Evolutionary conservation across 2,797 vertebrate genomes (phyloP), one percentile per base, ranked within the genome.

Genomic region (Gobionotothen gibberifrons): DNA sequence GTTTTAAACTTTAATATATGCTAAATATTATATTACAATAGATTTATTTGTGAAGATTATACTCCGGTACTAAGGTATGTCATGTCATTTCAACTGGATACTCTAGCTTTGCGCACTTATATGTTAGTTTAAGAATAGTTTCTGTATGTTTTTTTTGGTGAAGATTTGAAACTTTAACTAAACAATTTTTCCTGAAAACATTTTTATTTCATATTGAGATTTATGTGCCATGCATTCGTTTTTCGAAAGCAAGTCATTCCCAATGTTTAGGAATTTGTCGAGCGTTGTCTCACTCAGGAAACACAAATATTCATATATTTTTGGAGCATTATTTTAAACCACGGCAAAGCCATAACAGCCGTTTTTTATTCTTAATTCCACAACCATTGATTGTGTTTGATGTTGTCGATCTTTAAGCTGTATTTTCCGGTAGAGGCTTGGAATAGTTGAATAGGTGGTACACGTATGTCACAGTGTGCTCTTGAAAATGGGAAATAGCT

Each of bases 401-500:
- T 7, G 0, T 40, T 42, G n/a, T n/a, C n/a, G 29, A 22, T 26
- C 19, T 69, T 44, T 51, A 17, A 32, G 26, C 29, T 53, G 17
- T 74, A 1, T 72, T 66, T 79, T 65, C n/a, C 52, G 7, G 4
- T 21, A 16, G 29, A 46, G 36, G 47, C 77, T 16, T 52, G 26
- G 17, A 68, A 74, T 54, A 67, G 48, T 8, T 53, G 29, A 83
- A 78, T 39, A 68, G 46, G 60, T 75, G 44, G 48, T 49, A 59
- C 60, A 74, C 19, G 32, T 83, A 63, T 49, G 55, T 72, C 81
- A 46, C 59, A 60, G 52, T 77, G 74, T 42, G 60, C 62, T 69
- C 15, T 66, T 79, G 79, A 79, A 83, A 89, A 83, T 72, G 68
- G 83, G 71, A 88, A 86, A 87, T 86, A 81, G 87, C 51, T 82